Evolutionary conservation across 2,888 invertebrate genomes (phyloP), one percentile per base, ranked within the genome.

Genomic region (Scaptomyza reducta): DNA sequence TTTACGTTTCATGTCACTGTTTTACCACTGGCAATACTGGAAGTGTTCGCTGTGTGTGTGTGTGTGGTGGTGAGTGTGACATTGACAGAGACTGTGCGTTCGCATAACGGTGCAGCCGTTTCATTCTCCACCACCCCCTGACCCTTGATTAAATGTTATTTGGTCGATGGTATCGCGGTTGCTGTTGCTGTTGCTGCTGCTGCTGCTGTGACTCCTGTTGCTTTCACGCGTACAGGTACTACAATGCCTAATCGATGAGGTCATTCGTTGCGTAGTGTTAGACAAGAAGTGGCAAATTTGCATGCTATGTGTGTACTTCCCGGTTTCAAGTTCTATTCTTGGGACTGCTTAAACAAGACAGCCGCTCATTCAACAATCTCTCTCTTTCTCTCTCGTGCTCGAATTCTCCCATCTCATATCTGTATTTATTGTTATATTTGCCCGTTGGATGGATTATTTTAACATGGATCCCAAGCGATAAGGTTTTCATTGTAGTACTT

Each of bases 171-270:
- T 31, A 29, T 35, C 22, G 51, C 13, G 31, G 14, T 40, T 40
- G 3, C 22, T 2, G 22, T 3, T 22, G 22, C 22, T 22, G 13
- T 14, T 38, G 40, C 16, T 40, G 40, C 40, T 53, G 38, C 38
- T 38, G 38, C 38, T 3, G 16, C 16, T 49, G 40, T 10, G 31
- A 40, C 55, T 77, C 61, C 74, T 74, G 61, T 77, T 73, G 73
- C 74, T 73, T 50, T 42, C 49, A 22, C 46, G 7, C 27, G n/a
- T 29, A 49, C 44, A 55, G 54, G 22, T n/a, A 35, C 22, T 11
- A 35, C 22, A 51, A 57, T 50, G 46, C 35, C 50, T 51, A 47
- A 53, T 58, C 68, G 73, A 84, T 81, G 81, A 81, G 88, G 88
- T 81, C 88, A 81, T 81, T 77, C 61, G 60, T 56, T 77, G 62